Evolutionary conservation across 2,797 vertebrate species (phyloP).

Genomic region (Manis javanica): DNA sequence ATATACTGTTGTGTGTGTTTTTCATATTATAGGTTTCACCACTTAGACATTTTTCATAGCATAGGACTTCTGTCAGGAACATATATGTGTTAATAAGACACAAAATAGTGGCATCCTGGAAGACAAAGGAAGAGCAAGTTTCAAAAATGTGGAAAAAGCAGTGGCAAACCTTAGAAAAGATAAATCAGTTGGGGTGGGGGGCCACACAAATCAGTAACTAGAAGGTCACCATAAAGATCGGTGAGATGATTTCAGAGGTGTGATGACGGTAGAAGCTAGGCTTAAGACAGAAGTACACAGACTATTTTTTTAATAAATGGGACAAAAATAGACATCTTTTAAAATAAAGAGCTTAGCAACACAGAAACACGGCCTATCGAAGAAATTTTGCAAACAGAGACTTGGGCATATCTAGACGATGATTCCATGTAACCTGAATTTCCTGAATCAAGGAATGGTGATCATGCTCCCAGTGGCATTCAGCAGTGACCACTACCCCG

Average conservation of each 20-base stretch:
- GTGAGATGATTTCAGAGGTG: not conserved
- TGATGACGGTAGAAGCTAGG: not conserved
- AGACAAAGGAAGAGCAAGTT: not conserved
- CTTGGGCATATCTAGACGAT: not conserved
- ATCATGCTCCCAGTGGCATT: not conserved
- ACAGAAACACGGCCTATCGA: not conserved
- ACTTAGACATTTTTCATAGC: slow-evolving; percentile 79
- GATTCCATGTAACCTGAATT: not conserved
- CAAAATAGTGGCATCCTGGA: not conserved
- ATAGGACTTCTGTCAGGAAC: slow-evolving; percentile 81
- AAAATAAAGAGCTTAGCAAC: not conserved
- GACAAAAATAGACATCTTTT: not conserved
- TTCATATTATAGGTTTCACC: slow-evolving; percentile 75
- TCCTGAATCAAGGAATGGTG: not conserved
- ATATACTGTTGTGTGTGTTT: slow-evolving; percentile 39
- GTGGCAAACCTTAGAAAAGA: not conserved
- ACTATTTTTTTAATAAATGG: not conserved
- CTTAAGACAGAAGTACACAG: not conserved
- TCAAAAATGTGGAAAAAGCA: not conserved
- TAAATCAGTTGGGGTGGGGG: not conserved
- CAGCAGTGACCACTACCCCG: too few species aligned
- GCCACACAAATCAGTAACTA: not conserved
- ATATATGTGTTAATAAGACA: slow-evolving; percentile 72
- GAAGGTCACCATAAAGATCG: not conserved
- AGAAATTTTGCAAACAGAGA: not conserved